Evolutionary conservation across 64 coral and sea anemone genomes (phyloP).

Genomic region (Acropora tenuis): DNA sequence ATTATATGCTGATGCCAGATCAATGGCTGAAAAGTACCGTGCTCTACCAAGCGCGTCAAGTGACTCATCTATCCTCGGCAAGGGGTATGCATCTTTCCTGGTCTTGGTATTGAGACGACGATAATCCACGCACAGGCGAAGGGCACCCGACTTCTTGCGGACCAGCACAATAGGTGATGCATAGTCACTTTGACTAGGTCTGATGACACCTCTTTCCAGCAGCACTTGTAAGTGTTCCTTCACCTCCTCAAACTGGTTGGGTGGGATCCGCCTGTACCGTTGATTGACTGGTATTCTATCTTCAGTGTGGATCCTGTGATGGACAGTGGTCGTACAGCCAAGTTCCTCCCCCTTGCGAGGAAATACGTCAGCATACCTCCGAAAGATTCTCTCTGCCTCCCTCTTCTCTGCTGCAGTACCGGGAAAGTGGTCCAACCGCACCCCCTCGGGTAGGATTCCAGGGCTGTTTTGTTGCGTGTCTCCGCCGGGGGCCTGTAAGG

Average conservation of each 20-base stretch:
- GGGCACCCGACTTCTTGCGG: too few relatives aligned
- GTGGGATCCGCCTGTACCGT: slow-evolving; percentile 39
- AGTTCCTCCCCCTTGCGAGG: background rate
- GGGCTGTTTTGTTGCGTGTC: background rate
- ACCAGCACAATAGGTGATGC: too few relatives aligned
- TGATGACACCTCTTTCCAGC: too few relatives aligned
- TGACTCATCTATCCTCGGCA: too few relatives aligned
- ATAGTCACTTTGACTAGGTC: too few relatives aligned
- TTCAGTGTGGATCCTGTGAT: slow-evolving; percentile 39
- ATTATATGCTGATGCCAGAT: slow-evolving; percentile 35
- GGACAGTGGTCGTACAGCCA: slow-evolving; percentile 45
- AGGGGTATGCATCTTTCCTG: too few relatives aligned
- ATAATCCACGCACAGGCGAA: too few relatives aligned
- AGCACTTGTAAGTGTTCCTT: slow-evolving; percentile 71
- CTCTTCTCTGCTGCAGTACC: slow-evolving; percentile 32
- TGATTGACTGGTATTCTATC: slow-evolving; percentile 49
- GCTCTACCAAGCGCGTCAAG: too few relatives aligned
- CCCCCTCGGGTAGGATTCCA: background rate
- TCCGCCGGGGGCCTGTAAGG: background rate
- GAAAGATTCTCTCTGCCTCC: slow-evolving; percentile 45
- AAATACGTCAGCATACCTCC: slow-evolving; percentile 47
- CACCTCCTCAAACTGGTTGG: slow-evolving; percentile 33
- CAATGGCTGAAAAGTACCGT: too few relatives aligned
- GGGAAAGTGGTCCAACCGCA: too few relatives aligned
- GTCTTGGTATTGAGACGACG: too few relatives aligned